Evolutionary conservation across 2,888 invertebrate genomes (phyloP).

Genomic region (Azorinus chamasolen): DNA sequence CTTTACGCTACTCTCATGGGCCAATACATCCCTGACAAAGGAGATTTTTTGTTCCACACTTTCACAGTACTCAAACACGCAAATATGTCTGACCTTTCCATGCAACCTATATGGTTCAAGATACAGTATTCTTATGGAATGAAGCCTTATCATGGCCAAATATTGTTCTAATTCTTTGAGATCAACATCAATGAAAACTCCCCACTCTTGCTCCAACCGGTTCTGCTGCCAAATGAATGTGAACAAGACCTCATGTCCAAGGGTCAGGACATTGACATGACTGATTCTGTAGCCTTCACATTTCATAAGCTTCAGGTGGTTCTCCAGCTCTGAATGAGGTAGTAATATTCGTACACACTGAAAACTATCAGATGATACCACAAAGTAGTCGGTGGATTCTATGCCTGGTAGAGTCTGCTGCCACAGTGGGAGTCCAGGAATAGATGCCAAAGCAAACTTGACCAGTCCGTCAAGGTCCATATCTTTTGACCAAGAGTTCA

Average conservation of each 20-base stretch:
- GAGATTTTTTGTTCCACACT: slow-evolving; percentile 27
- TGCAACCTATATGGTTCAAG: slow-evolving; percentile 42
- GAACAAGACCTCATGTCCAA: slow-evolving; percentile 62
- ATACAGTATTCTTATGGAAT: slow-evolving; percentile 20
- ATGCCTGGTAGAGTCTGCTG: slow-evolving; percentile 1
- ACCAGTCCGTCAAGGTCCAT: slow-evolving; percentile 80
- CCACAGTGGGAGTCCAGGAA: slow-evolving; percentile 56
- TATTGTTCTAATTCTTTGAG: slow-evolving; percentile 22
- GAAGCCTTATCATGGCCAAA: slow-evolving; percentile 14
- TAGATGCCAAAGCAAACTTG: slow-evolving; percentile 73
- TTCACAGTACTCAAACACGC: slow-evolving; percentile 35
- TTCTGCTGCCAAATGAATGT: slow-evolving; percentile 74
- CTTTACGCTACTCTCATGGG: slow-evolving; percentile 13
- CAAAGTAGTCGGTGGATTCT: slow-evolving; percentile 21
- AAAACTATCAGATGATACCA: slow-evolving; percentile 54
- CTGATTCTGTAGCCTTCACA: slow-evolving; percentile 54
- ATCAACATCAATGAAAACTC: slow-evolving; percentile 44
- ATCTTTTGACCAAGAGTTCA: slow-evolving; percentile 82
- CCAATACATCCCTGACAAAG: slow-evolving; percentile 9
- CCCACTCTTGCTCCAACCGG: slow-evolving; percentile 13
- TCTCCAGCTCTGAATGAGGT: slow-evolving; percentile 35
- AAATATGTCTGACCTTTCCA: slow-evolving; percentile 38
- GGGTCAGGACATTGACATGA: slow-evolving; percentile 57
- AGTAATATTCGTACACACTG: slow-evolving; percentile 68
- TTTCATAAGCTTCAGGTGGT: slow-evolving; percentile 40